Conservation (phyloP, 2,797 vertebrate species). For the Streptopelia turtur region DNA sequence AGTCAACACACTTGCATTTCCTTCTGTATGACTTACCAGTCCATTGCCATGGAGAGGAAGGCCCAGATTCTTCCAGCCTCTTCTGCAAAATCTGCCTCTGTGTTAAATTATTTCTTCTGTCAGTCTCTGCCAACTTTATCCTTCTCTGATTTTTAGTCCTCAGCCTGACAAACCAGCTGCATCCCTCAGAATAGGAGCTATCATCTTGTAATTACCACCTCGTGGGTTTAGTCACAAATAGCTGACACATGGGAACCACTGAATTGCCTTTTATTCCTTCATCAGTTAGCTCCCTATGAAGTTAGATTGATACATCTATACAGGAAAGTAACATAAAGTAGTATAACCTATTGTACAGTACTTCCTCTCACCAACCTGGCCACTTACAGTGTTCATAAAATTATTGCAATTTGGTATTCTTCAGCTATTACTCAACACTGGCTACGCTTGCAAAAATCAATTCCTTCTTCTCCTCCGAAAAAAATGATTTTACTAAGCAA, state of each 20-base stretch:
- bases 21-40: not conserved
- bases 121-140: not conserved
- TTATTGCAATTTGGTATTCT: constrained; percentile 37
- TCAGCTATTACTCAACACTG: constrained; percentile 41
- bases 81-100: not conserved
- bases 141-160: not conserved
- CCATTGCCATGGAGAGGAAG: not conserved
- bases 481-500: not conserved
- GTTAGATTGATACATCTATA: not conserved
- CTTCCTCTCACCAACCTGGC: not conserved
- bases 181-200: not conserved
- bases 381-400: constrained; percentile 38
- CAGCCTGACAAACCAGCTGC: constrained; percentile 15
- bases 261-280: constrained; percentile 57
- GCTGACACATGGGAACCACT: constrained; percentile 21
- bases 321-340: constrained; percentile 8
- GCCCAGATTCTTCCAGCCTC: not conserved
- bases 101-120: not conserved
- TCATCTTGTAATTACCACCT: constrained; percentile 6
- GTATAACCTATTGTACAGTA: not conserved
- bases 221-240: not conserved
- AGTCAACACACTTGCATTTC: not conserved
- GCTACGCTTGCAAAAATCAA: constrained; percentile 38
- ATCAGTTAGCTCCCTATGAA: constrained; percentile 49
- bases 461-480: not conserved